phyloP scores from a whole-genome alignment of 2,797 vertebrate genomes.

The Decapterus maruadsi region DNA sequence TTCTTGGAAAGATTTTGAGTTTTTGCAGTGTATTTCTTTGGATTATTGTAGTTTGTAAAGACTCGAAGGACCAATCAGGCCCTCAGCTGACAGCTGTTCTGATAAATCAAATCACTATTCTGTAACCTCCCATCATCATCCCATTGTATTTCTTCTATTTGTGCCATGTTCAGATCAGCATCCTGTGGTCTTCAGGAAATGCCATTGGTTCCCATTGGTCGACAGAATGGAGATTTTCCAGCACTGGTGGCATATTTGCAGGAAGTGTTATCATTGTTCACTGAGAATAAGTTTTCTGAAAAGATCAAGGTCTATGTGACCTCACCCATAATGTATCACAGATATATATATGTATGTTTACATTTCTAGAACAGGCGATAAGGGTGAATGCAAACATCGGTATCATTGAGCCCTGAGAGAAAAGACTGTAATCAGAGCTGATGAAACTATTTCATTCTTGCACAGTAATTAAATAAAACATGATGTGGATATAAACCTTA shows the following conservation, averaged over 20 bases:
- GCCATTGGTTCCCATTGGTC: neutral
- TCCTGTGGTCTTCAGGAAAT: neutral
- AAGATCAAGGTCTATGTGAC: neutral
- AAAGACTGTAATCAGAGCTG: neutral
- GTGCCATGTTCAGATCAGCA: neutral
- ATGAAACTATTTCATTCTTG: neutral
- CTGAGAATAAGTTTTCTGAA: neutral
- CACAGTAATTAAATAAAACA: slow-evolving; percentile 3
- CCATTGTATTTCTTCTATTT: neutral
- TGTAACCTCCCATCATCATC: neutral
- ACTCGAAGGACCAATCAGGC: neutral
- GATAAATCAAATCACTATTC: neutral
- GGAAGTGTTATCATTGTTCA: neutral
- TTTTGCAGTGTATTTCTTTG: no score
- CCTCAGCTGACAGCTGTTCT: neutral
- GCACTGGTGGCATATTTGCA: no score
- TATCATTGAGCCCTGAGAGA: neutral
- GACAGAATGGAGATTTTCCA: neutral
- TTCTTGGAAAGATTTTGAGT: no score
- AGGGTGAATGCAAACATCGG: neutral
- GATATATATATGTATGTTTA: neutral
- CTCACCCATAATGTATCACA: neutral
- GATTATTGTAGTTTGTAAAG: neutral
- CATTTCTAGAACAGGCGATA: neutral
- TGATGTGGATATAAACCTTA: neutral